Conservation (phyloP, 2,797 vertebrate species). For the Rhinogobio ventralis region DNA sequence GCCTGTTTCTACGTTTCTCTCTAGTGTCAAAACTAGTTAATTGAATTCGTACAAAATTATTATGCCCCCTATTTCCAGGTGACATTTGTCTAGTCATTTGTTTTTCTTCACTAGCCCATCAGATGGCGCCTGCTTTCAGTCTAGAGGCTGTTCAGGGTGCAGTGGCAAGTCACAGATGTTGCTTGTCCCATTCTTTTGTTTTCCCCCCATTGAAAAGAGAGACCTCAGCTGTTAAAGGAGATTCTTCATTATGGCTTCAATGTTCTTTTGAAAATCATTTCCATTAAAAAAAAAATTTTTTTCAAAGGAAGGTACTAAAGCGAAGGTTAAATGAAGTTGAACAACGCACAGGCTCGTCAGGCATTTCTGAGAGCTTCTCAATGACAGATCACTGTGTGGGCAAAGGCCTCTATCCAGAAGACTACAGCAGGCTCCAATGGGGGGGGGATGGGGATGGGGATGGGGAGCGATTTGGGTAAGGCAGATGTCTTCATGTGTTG, state of each 20-base stretch:
- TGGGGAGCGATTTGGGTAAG: background rate
- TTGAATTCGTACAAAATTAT: slow-evolving; percentile 40
- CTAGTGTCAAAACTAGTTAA: slow-evolving; percentile 1
- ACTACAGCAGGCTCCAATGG: slow-evolving; percentile 42
- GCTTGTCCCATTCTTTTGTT: slow-evolving; percentile 79
- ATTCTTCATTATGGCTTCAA: slow-evolving; percentile 84
- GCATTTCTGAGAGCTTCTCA: slow-evolving; percentile 67
- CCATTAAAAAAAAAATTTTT: slow-evolving; percentile 84
- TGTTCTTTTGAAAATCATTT: slow-evolving; percentile 87
- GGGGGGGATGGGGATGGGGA: background rate
- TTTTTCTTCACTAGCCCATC: slow-evolving; percentile 65
- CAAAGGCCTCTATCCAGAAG: slow-evolving; percentile 48
- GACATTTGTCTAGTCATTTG: slow-evolving; percentile 39
- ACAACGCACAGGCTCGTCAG: slow-evolving; percentile 73
- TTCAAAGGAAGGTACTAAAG: slow-evolving; percentile 80
- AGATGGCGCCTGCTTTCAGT: slow-evolving; percentile 71
- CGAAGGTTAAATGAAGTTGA: slow-evolving; percentile 83
- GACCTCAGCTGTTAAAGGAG: slow-evolving; percentile 86
- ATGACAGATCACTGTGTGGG: slow-evolving; percentile 57
- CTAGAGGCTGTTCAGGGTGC: slow-evolving; percentile 50
- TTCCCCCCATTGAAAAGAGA: slow-evolving; percentile 77
- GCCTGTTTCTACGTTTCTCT: background rate
- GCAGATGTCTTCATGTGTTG: slow-evolving; percentile 36
- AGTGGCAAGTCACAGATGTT: slow-evolving; percentile 81
- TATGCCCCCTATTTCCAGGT: slow-evolving; percentile 31